Conservation (phyloP, 2,797 vertebrate species). For the Onychomys leucogaster region DNA sequence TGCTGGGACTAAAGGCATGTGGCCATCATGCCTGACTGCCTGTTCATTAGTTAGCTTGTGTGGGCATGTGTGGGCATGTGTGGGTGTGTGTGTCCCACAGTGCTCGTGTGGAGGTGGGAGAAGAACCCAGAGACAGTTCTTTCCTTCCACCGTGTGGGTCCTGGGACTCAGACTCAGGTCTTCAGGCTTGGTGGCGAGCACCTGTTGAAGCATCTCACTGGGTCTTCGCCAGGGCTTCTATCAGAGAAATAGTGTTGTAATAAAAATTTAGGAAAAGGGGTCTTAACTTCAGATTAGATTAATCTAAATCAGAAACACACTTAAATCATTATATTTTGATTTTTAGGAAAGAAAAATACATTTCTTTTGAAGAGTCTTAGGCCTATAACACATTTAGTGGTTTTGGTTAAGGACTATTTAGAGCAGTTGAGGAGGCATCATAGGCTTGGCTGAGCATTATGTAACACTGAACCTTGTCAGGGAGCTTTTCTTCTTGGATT, state of each 20-base stretch:
- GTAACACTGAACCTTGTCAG: not conserved
- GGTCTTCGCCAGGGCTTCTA: not conserved
- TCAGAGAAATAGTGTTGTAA: not conserved
- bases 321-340: not conserved
- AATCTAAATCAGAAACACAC: not conserved
- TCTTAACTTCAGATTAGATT: not conserved
- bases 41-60: not conserved
- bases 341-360: conserved; percentile 7
- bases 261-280: not conserved
- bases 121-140: not conserved
- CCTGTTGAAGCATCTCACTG: not conserved
- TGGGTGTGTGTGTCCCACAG: no score
- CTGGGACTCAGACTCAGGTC: not conserved
- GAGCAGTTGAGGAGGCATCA: not conserved
- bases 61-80: not conserved
- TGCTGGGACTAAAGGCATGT: not conserved
- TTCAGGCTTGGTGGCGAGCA: not conserved
- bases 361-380: not conserved
- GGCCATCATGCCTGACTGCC: not conserved
- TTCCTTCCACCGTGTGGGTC: not conserved
- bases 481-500: not conserved
- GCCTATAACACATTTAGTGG: not conserved
- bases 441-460: not conserved
- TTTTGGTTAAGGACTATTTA: not conserved
- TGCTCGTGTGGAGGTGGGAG: not conserved